These are phyloP conservation scores for Tachystola acroxantha DNA, from an alignment of 2,888 invertebrate species.

Conservation along the genomic window DNA sequence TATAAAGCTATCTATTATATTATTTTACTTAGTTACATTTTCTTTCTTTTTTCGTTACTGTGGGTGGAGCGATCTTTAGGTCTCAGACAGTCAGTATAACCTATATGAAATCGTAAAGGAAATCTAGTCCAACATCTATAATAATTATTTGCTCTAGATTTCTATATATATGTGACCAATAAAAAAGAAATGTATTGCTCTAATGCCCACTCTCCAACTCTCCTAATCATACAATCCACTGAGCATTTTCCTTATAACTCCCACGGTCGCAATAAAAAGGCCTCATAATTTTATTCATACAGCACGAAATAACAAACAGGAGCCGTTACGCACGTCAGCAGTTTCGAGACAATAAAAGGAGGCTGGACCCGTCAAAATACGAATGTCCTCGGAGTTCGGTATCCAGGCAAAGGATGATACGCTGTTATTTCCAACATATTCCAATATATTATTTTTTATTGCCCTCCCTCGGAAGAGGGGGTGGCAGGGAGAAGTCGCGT, in stretches of 20 bases:
- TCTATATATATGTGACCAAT: no score
- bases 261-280: slow-evolving; percentile 36
- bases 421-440: slow-evolving; percentile 79
- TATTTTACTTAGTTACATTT: no score
- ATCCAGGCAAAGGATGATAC: slow-evolving; percentile 72
- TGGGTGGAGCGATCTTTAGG: no score
- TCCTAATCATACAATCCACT: not conserved
- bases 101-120: no score
- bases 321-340: slow-evolving; percentile 58
- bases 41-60: no score
- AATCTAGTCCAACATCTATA: no score
- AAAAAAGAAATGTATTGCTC: no score
- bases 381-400: slow-evolving; percentile 57
- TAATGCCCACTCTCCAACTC: not conserved
- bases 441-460: slow-evolving; percentile 80
- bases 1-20: no score
- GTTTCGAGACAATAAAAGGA: slow-evolving; percentile 66
- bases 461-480: slow-evolving; percentile 46
- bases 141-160: no score
- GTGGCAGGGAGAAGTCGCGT: slow-evolving; percentile 51
- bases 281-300: slow-evolving; percentile 57
- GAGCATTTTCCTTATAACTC: slow-evolving; percentile 43
- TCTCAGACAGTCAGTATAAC: no score
- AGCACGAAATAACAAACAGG: slow-evolving; percentile 52
- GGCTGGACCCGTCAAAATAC: slow-evolving; percentile 67